These are phyloP conservation scores for Drosophila truncata DNA, from an alignment of 1,140 invertebrate species.

Conservation along the genomic window DNA sequence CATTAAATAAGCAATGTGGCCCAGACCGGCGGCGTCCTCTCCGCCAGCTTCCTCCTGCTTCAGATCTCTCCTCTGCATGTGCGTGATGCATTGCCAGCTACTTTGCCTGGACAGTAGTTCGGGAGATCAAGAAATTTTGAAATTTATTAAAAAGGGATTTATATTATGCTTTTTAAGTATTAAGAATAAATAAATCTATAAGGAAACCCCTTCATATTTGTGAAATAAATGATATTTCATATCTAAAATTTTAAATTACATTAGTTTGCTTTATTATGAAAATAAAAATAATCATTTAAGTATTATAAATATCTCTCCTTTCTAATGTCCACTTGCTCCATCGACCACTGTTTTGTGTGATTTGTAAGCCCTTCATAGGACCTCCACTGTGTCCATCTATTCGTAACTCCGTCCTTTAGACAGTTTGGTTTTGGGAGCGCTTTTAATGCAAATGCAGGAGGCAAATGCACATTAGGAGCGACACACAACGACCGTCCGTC, in stretches of 20 bases:
- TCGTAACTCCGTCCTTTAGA: slow-evolving; percentile 19
- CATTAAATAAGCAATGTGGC: slow-evolving; percentile 83
- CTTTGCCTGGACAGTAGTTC: slow-evolving; percentile 44
- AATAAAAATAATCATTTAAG: not conserved
- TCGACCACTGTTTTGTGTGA: slow-evolving; percentile 38
- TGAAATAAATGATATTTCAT: no score
- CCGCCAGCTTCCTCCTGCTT: slow-evolving; percentile 28
- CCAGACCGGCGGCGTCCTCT: slow-evolving; percentile 25
- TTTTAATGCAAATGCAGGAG: slow-evolving; percentile 79
- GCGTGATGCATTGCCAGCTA: slow-evolving; percentile 36
- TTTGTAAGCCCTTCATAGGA: slow-evolving; percentile 30
- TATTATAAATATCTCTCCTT: not conserved
- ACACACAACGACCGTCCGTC: slow-evolving; percentile 58
- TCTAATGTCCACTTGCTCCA: no score
- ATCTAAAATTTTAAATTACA: not conserved
- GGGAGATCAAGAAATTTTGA: not conserved
- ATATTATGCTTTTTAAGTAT: no score
- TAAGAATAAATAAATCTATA: no score
- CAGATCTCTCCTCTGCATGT: slow-evolving; percentile 10
- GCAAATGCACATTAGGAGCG: slow-evolving; percentile 74
- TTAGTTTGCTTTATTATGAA: not conserved
- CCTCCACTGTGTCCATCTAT: not conserved
- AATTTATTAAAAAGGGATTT: not conserved
- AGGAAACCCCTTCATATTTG: no score
- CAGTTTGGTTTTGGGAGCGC: slow-evolving; percentile 55